Percentiles rank a stretch among this genome's conserved stretches.
Evolutionary conservation across 2,797 vertebrate species (phyloP).

Genomic region (Clarias pachynema): DNA sequence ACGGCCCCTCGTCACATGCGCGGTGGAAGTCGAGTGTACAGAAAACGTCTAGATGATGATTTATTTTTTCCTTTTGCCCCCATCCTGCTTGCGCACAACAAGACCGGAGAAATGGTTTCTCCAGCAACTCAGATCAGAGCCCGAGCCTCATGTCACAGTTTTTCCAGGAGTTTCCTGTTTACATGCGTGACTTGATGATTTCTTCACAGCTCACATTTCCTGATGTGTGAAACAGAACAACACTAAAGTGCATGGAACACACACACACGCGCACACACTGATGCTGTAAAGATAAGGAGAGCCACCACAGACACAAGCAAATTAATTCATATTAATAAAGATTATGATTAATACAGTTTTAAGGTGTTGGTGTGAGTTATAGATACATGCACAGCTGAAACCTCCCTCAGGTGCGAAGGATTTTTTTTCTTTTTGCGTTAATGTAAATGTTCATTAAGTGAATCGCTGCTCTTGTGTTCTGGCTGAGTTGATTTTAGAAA

Average conservation of each 20-base stretch:
- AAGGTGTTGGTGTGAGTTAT: background rate
- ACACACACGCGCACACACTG: no score
- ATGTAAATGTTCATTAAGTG: background rate
- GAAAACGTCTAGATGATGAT: background rate
- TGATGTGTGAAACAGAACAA: background rate
- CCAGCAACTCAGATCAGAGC: background rate
- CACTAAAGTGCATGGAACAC: background rate
- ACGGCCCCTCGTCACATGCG: background rate
- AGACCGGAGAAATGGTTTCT: background rate
- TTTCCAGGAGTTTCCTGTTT: background rate
- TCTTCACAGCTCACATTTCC: background rate
- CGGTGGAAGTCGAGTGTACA: background rate
- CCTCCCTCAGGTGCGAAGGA: background rate
- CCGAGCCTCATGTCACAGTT: background rate
- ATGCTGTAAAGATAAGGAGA: background rate
- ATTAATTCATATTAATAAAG: background rate
- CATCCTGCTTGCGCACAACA: background rate
- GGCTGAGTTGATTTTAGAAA: background rate
- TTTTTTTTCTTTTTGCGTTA: no score
- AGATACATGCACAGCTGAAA: background rate
- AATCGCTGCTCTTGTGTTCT: background rate
- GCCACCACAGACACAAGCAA: background rate
- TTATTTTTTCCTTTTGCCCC: background rate
- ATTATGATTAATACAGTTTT: background rate
- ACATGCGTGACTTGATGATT: background rate